Percentiles rank a stretch among this genome's conserved stretches.
phyloP scores from a whole-genome alignment of 2,888 invertebrate genomes.

The Synanthedon vespiformis region DNA sequence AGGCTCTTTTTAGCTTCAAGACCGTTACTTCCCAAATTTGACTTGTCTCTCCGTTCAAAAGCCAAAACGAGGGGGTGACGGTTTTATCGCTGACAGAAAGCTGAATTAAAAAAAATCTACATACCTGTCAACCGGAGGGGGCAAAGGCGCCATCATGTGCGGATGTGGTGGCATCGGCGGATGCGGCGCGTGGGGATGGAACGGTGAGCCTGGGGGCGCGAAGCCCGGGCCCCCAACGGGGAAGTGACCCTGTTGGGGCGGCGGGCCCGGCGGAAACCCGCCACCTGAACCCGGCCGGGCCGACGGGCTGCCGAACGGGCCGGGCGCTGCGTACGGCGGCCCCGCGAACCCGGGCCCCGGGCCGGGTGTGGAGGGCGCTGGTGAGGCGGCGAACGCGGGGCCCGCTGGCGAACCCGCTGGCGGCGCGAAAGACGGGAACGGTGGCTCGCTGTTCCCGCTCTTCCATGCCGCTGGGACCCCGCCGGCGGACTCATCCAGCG shows the following conservation, averaged over 20 bases:
- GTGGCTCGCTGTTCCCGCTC: slow-evolving; percentile 71
- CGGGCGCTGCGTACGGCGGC: slow-evolving; percentile 75
- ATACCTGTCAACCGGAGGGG: slow-evolving; percentile 85
- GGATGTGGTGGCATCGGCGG: slow-evolving; percentile 84
- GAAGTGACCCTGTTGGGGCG: slow-evolving; percentile 73
- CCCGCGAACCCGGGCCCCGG: slow-evolving; percentile 79
- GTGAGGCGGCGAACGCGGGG: slow-evolving; percentile 76
- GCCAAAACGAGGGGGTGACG: too few relatives aligned
- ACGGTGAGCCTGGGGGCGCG: slow-evolving; percentile 81
- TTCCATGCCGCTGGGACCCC: slow-evolving; percentile 78
- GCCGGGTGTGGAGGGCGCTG: slow-evolving; percentile 79
- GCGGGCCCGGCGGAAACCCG: slow-evolving; percentile 85
- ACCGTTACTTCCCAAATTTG: too few relatives aligned
- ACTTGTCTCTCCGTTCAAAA: too few relatives aligned
- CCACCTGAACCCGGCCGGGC: slow-evolving; percentile 83
- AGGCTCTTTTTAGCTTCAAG: too few relatives aligned
- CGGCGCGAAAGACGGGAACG: slow-evolving; percentile 83
- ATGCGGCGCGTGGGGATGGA: slow-evolving; percentile 86
- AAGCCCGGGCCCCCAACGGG: slow-evolving; percentile 76
- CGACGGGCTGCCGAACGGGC: slow-evolving; percentile 74
- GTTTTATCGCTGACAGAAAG: too few relatives aligned
- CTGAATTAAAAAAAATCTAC: slow-evolving; percentile 21
- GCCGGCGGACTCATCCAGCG: slow-evolving; percentile 60
- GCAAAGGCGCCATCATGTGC: slow-evolving; percentile 69
- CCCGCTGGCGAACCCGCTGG: slow-evolving; percentile 81